Evolutionary conservation across 2,113 vertebrate species (phyloP), one percentile per base, ranked within the genome.

Genomic region (Vulpes lagopus): DNA sequence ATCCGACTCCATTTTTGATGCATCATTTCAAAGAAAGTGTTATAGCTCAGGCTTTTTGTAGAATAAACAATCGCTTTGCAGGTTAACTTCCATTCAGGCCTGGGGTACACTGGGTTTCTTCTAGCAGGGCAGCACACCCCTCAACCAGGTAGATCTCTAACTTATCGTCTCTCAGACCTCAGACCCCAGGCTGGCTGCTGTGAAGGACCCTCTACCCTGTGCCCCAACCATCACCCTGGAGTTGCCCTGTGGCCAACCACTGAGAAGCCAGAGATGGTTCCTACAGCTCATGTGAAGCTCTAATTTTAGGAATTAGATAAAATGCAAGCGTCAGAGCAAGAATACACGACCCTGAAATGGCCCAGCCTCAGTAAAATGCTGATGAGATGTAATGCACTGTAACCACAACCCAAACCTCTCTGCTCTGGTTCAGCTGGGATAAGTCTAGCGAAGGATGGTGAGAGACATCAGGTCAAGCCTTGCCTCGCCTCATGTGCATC

Each of bases 361-460:
- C 80, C 22, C 30, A 23, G 89, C 20, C 93, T 65, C 93, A 69
- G 79, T 86, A 67, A 91, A 53, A 57, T 5, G 95, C 89, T 78
- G 71, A 96, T 82, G 81, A 97, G 93, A 96, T 1, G 10, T 22
- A 92, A 80, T 51, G 15, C 38, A 23, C 38, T 69, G 81, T 86
- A 83, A 96, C 96, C 92, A 88, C 96, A 97, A 88, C 78, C 3
- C 38, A 49, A 71, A 80, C 59, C 86, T 49, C 95, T 15, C 30
- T 1, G 80, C n/a, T 73, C 32, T 43, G 92, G 62, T 62, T 94
- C 91, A 88, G 94, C 57, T 32, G n/a, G 95, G 59, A 80, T 57
- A 79, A 73, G 84, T 84, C 74, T 89, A 87, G 85, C 8, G 38
- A 89, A 59, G 92, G 94, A 51, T 10, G 69, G 96, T 57, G 53